These are phyloP conservation scores for Mimas tiliae DNA, from an alignment of 2,888 invertebrate genomes.

Conservation along the genomic window DNA sequence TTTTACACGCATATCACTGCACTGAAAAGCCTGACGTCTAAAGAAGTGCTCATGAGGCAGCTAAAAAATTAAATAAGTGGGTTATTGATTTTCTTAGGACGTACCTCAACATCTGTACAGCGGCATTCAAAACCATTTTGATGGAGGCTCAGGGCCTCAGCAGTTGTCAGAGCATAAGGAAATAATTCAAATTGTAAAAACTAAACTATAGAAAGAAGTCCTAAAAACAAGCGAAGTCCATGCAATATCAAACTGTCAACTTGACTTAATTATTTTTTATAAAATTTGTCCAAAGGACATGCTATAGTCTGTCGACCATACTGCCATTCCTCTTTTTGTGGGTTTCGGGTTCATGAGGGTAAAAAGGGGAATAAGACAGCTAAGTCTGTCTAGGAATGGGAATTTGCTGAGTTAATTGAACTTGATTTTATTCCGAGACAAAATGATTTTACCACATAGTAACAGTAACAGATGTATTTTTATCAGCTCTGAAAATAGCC, in stretches of 20 bases:
- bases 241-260: slow-evolving; percentile 43
- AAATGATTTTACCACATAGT: too few relatives aligned
- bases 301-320: too few relatives aligned
- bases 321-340: too few relatives aligned
- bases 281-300: too few relatives aligned
- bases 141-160: slow-evolving; percentile 79
- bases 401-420: too few relatives aligned
- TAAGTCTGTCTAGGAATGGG: too few relatives aligned
- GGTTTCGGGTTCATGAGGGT: too few relatives aligned
- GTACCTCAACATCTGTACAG: slow-evolving; percentile 90
- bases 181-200: slow-evolving; percentile 59
- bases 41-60: neutral
- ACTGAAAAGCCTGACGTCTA: neutral
- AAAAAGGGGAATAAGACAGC: too few relatives aligned
- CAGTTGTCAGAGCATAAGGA: slow-evolving; percentile 80
- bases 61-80: neutral
- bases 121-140: slow-evolving; percentile 90
- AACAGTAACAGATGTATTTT: too few relatives aligned
- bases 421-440: too few relatives aligned
- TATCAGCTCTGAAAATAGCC: too few relatives aligned
- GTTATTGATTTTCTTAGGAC: slow-evolving; percentile 41
- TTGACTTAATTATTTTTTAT: too few relatives aligned
- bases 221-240: slow-evolving; percentile 77
- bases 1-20: neutral
- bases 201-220: slow-evolving; percentile 61